A percentile compares a stretch with the other conserved stretches of the same genome.
Evolutionary conservation across 2,113 vertebrate species (phyloP).

Genomic region (Bettongia penicillata): DNA sequence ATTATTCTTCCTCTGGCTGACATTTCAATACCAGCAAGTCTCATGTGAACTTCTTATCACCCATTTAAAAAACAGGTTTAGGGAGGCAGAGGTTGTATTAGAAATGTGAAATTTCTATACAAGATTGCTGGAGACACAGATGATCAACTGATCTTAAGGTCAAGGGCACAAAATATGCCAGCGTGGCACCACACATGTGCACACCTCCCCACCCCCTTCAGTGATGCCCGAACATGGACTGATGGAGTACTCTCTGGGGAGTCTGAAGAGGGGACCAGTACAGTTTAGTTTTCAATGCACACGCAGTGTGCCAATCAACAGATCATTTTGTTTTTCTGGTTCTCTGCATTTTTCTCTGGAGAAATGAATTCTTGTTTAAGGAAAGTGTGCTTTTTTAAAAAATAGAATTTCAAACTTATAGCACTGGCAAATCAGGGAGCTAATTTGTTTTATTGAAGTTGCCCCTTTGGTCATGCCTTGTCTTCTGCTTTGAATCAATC

Average conservation of each 20-base stretch:
- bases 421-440: not conserved
- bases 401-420: not conserved
- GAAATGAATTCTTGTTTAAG: not conserved
- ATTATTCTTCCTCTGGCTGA: not conserved
- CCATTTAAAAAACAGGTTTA: not conserved
- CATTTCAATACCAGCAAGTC: slow-evolving; percentile 6
- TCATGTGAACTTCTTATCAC: not conserved
- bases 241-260: not conserved
- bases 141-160: not conserved
- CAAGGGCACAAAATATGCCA: not conserved
- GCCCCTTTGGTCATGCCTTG: not conserved
- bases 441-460: not conserved
- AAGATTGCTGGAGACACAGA: not conserved
- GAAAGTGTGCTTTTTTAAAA: not conserved
- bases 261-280: not conserved
- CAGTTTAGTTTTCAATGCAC: not conserved
- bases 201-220: not conserved
- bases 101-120: not conserved
- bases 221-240: not conserved
- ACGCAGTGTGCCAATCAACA: not conserved
- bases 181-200: not conserved
- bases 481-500: not conserved
- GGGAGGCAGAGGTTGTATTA: not conserved
- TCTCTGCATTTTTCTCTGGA: not conserved
- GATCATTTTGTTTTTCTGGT: not conserved